Evolutionary conservation across 2,888 invertebrate species (phyloP).

Genomic region (Aradus depressus): DNA sequence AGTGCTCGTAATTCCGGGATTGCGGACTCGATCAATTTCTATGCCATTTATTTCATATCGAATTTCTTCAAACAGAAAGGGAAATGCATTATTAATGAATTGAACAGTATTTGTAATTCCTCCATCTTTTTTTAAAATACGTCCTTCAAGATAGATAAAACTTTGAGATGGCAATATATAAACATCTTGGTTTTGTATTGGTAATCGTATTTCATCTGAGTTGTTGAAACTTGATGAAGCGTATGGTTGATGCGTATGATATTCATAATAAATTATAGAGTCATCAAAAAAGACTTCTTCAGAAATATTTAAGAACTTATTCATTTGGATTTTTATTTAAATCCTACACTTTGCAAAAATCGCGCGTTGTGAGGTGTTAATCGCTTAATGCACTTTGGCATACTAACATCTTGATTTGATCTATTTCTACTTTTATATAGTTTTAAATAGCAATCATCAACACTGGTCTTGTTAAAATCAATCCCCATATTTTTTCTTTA

Average conservation of each 20-base stretch:
- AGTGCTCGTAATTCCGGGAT: slow-evolving; percentile 8
- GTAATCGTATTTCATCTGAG: neutral
- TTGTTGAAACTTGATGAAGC: neutral
- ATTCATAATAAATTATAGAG: neutral
- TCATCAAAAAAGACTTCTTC: neutral
- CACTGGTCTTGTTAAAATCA: neutral
- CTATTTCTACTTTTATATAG: neutral
- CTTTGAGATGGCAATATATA: neutral
- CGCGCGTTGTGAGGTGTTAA: neutral
- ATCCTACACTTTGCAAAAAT: neutral
- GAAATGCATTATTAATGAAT: slow-evolving; percentile 4
- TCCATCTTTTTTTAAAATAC: neutral
- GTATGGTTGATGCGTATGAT: neutral
- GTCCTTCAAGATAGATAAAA: neutral
- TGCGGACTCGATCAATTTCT: slow-evolving; percentile 8
- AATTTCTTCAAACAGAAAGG: slow-evolving; percentile 10
- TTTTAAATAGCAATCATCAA: neutral
- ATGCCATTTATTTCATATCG: slow-evolving; percentile 1
- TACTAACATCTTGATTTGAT: neutral
- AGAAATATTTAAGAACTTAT: neutral
- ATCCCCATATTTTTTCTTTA: neutral
- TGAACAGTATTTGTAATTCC: neutral
- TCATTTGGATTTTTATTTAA: neutral
- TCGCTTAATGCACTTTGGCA: neutral
- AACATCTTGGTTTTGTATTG: neutral